Evolutionary conservation across 1,140 invertebrate genomes (phyloP), one percentile per base, ranked within the genome.

Genomic region (Grapholita molesta): DNA sequence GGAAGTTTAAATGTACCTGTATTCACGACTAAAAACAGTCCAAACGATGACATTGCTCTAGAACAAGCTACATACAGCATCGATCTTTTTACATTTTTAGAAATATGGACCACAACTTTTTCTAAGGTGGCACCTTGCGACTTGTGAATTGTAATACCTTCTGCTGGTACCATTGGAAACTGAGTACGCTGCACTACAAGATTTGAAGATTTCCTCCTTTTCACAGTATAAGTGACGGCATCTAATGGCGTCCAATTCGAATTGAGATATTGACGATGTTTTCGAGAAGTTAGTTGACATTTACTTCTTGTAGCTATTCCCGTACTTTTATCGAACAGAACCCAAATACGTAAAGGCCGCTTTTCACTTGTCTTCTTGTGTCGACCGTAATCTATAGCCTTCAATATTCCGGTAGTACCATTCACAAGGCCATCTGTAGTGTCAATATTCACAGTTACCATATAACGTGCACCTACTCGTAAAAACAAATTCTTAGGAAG

Each of bases 81-180:
- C 12, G 61, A 64, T 30, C 61, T 33, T 64, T 64, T 28, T 3
- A 64, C 2, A n/a, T 33, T 64, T 6, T 1, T 1, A 18, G 2
- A 3, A 21, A 64, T 32, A 66, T 70, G 55, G 30, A 70, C 68
- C 25, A 64, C 68, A 12, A 70, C 68, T 64, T 70, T 64, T 15
- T 35, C 38, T 15, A 53, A 67, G 4, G 68, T 70, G 7, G 68
- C 68, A 18, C 68, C 55, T 64, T 70, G 66, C 3, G 3, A 5
- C 33, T 67, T 67, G 38, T 67, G 66, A 33, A 67, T 21, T 30
- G 66, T 68, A 3, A 68, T 68, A 1, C 21, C 67, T 64, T 68
- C 67, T 2, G 67, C 67, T 18, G 52, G 42, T 3, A 61, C n/a
- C 23, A 68, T 3, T 3, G 42, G 42, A 9, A 48, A 48, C 42